phyloP scores from a whole-genome alignment of 2,888 invertebrate genomes.

The Pristionchus entomophagus region DNA sequence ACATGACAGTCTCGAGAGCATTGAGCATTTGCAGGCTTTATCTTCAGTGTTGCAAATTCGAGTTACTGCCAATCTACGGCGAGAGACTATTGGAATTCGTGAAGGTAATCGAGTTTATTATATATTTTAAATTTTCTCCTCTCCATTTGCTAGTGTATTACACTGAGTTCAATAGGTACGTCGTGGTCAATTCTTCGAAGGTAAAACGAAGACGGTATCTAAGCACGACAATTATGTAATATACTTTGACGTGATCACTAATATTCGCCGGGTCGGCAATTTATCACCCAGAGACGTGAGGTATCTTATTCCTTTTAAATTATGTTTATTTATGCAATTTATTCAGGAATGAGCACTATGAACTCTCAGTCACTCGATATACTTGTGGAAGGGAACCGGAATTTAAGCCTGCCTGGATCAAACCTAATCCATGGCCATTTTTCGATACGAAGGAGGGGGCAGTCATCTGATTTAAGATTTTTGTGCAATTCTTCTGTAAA shows the following conservation, averaged over 20 bases:
- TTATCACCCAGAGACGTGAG: not conserved
- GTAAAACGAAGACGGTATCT: conserved; percentile 65
- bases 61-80: conserved; percentile 61
- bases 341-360: conserved; percentile 28
- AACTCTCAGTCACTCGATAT: conserved; percentile 23
- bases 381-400: conserved; percentile 41
- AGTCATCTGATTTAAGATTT: too few species aligned
- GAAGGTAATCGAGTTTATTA: conserved; percentile 34
- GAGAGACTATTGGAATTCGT: conserved; percentile 67
- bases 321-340: not conserved
- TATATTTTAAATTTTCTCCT: not conserved
- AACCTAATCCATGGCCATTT: not conserved
- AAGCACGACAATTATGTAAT: conserved; percentile 57
- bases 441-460: not conserved
- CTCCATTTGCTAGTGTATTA: not conserved
- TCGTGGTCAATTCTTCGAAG: conserved; percentile 59
- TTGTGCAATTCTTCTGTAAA: too few species aligned
- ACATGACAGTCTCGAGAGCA: not conserved
- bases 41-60: conserved; percentile 73
- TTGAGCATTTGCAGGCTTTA: conserved; percentile 54
- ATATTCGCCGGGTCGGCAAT: conserved; percentile 48
- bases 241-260: conserved; percentile 63
- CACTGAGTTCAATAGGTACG: not conserved
- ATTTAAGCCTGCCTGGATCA: not conserved
- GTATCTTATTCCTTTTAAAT: not conserved